Base-by-base conservation (phyloP, 2,113 vertebrate genomes). In the Labeo catla region DNA sequence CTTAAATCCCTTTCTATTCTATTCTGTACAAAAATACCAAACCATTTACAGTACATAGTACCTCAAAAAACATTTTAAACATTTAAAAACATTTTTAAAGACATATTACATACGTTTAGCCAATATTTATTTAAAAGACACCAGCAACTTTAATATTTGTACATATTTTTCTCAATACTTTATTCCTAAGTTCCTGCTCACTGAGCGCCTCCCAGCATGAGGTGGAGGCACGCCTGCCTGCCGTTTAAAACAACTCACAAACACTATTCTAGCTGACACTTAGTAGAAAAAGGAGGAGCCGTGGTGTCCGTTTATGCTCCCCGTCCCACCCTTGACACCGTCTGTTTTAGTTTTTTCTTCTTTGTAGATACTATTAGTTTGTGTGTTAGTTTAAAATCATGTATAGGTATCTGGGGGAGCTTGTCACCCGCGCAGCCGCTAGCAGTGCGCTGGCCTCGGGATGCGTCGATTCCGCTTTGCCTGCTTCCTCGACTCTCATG, bases 341-440 rank as follows among this genome's bases (percentile, higher is more conserved):
- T 12, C 66, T 28, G 7, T 43, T 16, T 54, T 47, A 47, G 15
- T 49, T 21, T 83, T n/a, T 34, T 47, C 49, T 28, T 66, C 4
- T 61, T 65, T 39, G n/a, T 23, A 47, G 16, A 16, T 7, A 73
- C 10, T 19, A 15, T 39, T 36, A 36, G 15, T 19, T 9, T n/a
- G 12, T 15, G 11, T 61, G 8, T 15, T 9, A n/a, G 2, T 6
- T 9, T 6, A 47, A 86, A 81, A 84, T n/a, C 73, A 98, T 97
- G 97, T 96, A 96, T 94, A 95, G 96, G 81, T 96, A 92, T 84
- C 87, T 98, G 9, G 96, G 96, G 70, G 96, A 95, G 88, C 89
- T 96, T 1, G 92, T 96, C 74, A 86, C 93, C 86, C 96, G 97
- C 49, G 91, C 92, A 45, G 93, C 92, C 34, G 92, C 91, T 45